Evolutionary conservation across 2,888 invertebrate species (phyloP).

Genomic region (Agrenia bidenticulata): DNA sequence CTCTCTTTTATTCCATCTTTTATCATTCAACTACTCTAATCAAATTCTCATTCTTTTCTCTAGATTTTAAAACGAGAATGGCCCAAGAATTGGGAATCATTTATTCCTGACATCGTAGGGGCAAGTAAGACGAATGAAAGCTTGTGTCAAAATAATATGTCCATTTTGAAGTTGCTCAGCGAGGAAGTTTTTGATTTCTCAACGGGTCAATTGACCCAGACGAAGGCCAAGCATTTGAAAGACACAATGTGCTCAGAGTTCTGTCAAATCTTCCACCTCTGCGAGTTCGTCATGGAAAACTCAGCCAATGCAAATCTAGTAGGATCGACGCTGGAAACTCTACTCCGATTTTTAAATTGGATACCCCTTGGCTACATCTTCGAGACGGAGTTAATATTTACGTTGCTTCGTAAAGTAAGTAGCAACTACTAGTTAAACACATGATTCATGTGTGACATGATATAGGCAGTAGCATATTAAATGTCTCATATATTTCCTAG

Average conservation of each 20-base stretch:
- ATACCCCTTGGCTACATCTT: constrained; percentile 99
- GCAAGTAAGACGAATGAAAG: constrained; percentile 98
- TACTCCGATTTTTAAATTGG: constrained; percentile 97
- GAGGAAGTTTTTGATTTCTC: constrained; percentile 99
- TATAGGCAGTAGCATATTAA: neutral
- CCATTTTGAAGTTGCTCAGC: constrained; percentile 91
- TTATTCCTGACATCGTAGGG: constrained; percentile 98
- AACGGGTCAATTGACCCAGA: constrained; percentile 95
- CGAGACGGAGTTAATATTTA: constrained; percentile 94
- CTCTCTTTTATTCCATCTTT: neutral
- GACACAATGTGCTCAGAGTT: constrained; percentile 99
- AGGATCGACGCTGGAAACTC: constrained; percentile 91
- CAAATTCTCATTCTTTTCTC: constrained; percentile 47
- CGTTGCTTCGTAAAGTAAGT: constrained; percentile 78
- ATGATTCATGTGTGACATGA: neutral
- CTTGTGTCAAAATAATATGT: constrained; percentile 99
- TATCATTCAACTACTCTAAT: too few relatives aligned
- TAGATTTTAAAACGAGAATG: constrained; percentile 96
- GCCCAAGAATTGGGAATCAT: constrained; percentile 99
- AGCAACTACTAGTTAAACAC: constrained; percentile 7
- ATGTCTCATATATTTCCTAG: constrained; percentile 56
- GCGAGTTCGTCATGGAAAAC: constrained; percentile 96
- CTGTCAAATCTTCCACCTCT: constrained; percentile 95
- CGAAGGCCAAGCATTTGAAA: constrained; percentile 97
- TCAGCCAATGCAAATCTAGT: constrained; percentile 96